Evolutionary conservation across 2,113 vertebrate species (phyloP).

Genomic region (Brachypteracias leptosomus): DNA sequence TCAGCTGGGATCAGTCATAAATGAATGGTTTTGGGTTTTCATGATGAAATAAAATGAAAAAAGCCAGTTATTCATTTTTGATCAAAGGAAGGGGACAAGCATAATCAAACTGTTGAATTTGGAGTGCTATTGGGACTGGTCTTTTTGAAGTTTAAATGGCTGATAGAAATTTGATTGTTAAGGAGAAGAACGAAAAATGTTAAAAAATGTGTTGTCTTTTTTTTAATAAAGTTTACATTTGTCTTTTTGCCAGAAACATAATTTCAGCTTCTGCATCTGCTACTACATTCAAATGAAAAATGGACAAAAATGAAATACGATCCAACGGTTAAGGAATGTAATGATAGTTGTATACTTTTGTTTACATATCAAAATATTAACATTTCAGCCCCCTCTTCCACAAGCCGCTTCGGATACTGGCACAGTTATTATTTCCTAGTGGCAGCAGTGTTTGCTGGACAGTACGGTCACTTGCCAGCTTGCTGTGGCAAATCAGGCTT

Average conservation of each 20-base stretch:
- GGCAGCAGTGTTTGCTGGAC: not conserved
- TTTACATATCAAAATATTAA: not conserved
- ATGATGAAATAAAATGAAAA: not conserved
- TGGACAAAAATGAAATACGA: not conserved
- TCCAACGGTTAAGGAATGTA: not conserved
- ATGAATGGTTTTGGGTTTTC: not conserved
- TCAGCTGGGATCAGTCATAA: not conserved
- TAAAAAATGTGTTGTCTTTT: not conserved
- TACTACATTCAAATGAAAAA: not conserved
- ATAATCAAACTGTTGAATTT: not conserved
- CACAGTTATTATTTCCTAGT: not conserved
- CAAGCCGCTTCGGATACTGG: not conserved
- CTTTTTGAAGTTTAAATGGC: not conserved
- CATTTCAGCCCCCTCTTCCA: not conserved
- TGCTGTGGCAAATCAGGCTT: not conserved
- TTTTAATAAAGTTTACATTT: not conserved
- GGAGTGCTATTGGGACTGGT: not conserved
- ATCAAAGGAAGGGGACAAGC: not conserved
- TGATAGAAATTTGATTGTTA: not conserved
- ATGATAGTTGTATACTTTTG: not conserved
- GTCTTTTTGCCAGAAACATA: not conserved
- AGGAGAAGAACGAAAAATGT: not conserved
- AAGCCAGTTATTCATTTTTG: not conserved
- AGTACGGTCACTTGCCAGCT: not conserved
- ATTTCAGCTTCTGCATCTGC: not conserved